Evolutionary conservation across 2,113 vertebrate species (phyloP).

Genomic region (Myxocyprinus asiaticus): DNA sequence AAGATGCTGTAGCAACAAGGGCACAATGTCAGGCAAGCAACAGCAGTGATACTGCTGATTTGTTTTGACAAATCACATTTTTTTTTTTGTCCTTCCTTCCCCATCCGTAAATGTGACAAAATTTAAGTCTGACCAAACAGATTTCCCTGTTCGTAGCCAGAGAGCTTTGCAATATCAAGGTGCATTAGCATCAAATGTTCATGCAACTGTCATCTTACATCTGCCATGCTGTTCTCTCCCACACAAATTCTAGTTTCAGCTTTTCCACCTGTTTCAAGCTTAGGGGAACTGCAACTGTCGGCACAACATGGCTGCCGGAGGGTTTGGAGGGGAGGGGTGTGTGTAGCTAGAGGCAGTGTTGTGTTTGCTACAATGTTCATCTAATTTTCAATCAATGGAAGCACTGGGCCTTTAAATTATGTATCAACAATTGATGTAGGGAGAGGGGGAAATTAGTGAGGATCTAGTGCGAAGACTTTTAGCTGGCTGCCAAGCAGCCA

Average conservation of each 20-base stretch:
- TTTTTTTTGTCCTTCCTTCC: conserved; percentile 35
- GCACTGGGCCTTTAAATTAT: conserved; percentile 54
- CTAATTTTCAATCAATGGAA: conserved; percentile 49
- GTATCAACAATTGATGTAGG: conserved; percentile 48
- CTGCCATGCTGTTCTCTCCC: conserved; percentile 33
- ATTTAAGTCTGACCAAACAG: conserved; percentile 65
- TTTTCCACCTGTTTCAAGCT: conserved; percentile 34
- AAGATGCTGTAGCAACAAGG: conserved; percentile 62
- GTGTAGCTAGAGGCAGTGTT: conserved; percentile 42
- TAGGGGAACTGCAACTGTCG: conserved; percentile 38
- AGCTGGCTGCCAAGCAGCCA: conserved; percentile 28
- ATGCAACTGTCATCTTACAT: conserved; percentile 53
- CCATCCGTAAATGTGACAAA: conserved; percentile 62
- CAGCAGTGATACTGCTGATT: conserved; percentile 56
- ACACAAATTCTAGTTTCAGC: conserved; percentile 18
- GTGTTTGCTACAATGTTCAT: conserved; percentile 45
- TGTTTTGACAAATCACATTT: conserved; percentile 68
- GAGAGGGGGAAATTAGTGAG: conserved; percentile 37
- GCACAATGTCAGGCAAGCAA: conserved; percentile 58
- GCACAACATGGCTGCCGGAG: conserved; percentile 45
- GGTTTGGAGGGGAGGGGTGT: conserved; percentile 18
- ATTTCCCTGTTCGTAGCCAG: conserved; percentile 59
- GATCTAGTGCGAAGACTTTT: conserved; percentile 44
- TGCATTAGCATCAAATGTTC: conserved; percentile 62
- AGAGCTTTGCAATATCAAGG: conserved; percentile 55